A percentile compares a stretch with the other conserved stretches of the same genome.
phyloP scores from a whole-genome alignment of 2,888 invertebrate genomes.

The Neuroscelio doddi region DNA sequence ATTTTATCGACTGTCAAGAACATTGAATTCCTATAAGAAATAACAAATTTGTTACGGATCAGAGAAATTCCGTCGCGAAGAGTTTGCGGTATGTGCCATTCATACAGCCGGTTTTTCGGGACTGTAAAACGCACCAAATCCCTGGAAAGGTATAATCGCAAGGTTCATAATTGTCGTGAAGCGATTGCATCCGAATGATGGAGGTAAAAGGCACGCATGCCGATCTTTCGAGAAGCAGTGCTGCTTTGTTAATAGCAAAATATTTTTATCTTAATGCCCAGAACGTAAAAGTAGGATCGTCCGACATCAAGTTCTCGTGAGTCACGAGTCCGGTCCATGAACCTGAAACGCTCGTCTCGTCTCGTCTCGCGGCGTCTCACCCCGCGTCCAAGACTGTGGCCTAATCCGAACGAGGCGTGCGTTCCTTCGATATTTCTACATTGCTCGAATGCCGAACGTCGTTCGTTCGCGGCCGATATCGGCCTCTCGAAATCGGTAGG shows the following conservation, averaged over 20 bases:
- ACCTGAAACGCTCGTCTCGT: slow-evolving; percentile 32
- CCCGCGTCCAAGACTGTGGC: slow-evolving; percentile 15
- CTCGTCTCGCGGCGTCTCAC: slow-evolving; percentile 27
- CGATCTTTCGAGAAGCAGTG: slow-evolving; percentile 21
- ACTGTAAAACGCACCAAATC: slow-evolving; percentile 4
- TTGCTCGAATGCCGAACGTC: slow-evolving; percentile 52
- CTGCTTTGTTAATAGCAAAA: slow-evolving; percentile 39
- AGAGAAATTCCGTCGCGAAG: not conserved
- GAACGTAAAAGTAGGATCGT: slow-evolving; percentile 36
- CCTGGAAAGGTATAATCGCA: slow-evolving; percentile 15
- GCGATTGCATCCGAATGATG: not conserved
- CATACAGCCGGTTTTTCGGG: slow-evolving; percentile 3
- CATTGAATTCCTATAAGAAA: not conserved
- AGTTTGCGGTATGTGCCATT: not conserved
- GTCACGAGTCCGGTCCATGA: slow-evolving; percentile 35
- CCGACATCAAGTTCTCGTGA: slow-evolving; percentile 18
- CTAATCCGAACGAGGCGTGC: slow-evolving; percentile 52
- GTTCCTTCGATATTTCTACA: slow-evolving; percentile 56
- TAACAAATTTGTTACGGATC: not conserved
- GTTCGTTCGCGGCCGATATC: slow-evolving; percentile 29
- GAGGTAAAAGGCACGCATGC: slow-evolving; percentile 6
- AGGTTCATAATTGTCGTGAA: slow-evolving; percentile 23
- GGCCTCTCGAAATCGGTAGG: slow-evolving; percentile 32
- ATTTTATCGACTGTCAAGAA: too few relatives aligned
- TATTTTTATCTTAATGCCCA: slow-evolving; percentile 39